Evolutionary conservation across 2,888 invertebrate species (phyloP), one percentile per base, ranked within the genome.

Genomic region (Epiblema foenella): DNA sequence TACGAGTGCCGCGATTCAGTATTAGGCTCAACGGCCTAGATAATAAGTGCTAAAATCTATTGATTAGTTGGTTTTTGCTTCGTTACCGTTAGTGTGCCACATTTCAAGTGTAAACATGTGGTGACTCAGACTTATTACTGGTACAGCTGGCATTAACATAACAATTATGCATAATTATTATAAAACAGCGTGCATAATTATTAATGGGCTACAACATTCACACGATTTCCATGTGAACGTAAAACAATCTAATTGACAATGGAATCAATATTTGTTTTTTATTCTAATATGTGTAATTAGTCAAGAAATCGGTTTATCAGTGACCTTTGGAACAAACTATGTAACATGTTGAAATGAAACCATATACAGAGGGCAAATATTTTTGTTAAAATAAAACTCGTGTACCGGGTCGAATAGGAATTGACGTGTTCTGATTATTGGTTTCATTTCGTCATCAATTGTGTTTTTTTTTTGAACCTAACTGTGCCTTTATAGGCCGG

Each of bases 161-260:
- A 71, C 65, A 66, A 66, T 60, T 66, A 67, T 57, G 56, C 66
- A 60, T 71, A 56, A 60, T 67, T 71, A 60, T 71, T 71, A 71
- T 67, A 62, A 70, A 70, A 65, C 65, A 18, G 52, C 59, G 20
- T 49, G 51, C 58, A 65, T 65, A 65, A 59, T 65, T 70, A 64
- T 60, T 57, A 46, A 66, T 66, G 59, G 63, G 8, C 10, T 18
- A 33, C n/a, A 24, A 39, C n/a, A 64, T 54, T 71, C 71, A 62
- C 71, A 71, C 62, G 62, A 57, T 66, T 71, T 51, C 56, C 67
- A 29, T 54, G 63, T 51, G 64, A 58, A 49, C 37, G 18, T 18
- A 29, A 11, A 52, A n/a, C 42, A 56, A 66, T 57, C 17, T 46
- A 56, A 46, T 46, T 56, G 33, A 56, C 56, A 29, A n/a, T 39